These are phyloP conservation scores for Drosophila pruinosa DNA, from an alignment of 1,140 invertebrate species.

Conservation along the genomic window DNA sequence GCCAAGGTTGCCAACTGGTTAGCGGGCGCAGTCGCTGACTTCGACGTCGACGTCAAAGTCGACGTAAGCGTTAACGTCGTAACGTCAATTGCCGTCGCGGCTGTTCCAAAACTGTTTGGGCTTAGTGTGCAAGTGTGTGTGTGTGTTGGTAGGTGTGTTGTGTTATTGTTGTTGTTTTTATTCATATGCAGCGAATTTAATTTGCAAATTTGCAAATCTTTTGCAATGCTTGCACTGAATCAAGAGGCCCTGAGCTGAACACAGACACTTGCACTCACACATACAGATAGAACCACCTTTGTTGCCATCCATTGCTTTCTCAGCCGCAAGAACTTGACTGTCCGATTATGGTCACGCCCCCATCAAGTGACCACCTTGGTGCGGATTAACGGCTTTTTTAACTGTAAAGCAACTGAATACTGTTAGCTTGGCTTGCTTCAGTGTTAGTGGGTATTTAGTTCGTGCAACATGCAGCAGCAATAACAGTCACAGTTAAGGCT, in stretches of 20 bases:
- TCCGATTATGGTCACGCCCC: constrained; percentile 17
- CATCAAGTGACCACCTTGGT: constrained; percentile 39
- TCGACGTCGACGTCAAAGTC: constrained; percentile 25
- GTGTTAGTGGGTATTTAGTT: constrained; percentile 74
- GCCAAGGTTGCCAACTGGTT: constrained; percentile 78
- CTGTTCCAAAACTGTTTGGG: constrained; percentile 54
- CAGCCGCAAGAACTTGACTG: constrained; percentile 47
- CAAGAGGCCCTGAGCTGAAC: constrained; percentile 52
- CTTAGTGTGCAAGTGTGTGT: constrained; percentile 16
- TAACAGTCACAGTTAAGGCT: background rate
- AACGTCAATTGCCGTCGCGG: constrained; percentile 54
- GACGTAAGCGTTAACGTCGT: constrained; percentile 29
- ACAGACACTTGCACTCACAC: background rate
- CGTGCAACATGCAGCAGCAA: constrained; percentile 59
- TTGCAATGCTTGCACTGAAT: constrained; percentile 67
- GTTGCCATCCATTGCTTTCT: constrained; percentile 12
- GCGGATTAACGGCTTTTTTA: constrained; percentile 56
- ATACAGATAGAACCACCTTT: background rate
- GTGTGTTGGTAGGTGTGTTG: constrained; percentile 8
- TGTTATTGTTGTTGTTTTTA: constrained; percentile 27
- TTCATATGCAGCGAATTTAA: constrained; percentile 47
- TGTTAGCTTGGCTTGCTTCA: constrained; percentile 5
- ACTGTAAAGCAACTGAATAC: constrained; percentile 3
- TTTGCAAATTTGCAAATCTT: constrained; percentile 67
- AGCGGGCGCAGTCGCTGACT: constrained; percentile 37